phyloP scores from a whole-genome alignment of 2,113 vertebrate genomes.

The Sylvietta virens region DNA sequence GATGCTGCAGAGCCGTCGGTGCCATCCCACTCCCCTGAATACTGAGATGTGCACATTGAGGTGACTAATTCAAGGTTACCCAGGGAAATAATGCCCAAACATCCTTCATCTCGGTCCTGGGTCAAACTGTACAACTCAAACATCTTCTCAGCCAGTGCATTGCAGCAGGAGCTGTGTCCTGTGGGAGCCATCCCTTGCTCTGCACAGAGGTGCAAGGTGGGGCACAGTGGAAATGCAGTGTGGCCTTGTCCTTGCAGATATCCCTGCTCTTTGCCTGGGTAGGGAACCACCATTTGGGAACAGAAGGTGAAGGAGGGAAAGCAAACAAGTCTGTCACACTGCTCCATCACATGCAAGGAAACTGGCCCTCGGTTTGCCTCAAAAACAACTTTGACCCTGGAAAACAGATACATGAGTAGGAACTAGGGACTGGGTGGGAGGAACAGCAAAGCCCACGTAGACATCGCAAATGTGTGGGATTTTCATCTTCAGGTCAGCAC shows the following conservation, averaged over 20 bases:
- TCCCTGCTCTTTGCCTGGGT: neutral
- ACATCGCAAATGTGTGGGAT: neutral
- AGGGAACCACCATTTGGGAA: neutral
- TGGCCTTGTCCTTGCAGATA: neutral
- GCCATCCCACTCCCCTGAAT: neutral
- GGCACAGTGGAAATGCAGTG: neutral
- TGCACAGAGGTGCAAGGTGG: neutral
- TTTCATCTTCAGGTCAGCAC: neutral
- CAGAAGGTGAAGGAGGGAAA: neutral
- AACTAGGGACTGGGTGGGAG: neutral
- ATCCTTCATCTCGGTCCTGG: neutral
- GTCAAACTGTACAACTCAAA: neutral
- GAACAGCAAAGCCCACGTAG: neutral
- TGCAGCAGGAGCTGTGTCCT: neutral
- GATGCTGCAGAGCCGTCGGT: neutral
- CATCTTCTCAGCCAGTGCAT: neutral
- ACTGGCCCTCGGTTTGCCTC: neutral
- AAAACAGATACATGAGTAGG: neutral
- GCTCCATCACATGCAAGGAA: neutral
- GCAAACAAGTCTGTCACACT: neutral
- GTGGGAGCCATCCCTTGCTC: neutral
- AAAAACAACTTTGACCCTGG: neutral
- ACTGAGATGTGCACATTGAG: rapidly evolving
- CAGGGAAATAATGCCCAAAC: neutral
- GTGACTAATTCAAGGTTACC: neutral